Evolutionary conservation across 1,140 invertebrate genomes (phyloP).

Genomic region (Atta cephalotes): DNA sequence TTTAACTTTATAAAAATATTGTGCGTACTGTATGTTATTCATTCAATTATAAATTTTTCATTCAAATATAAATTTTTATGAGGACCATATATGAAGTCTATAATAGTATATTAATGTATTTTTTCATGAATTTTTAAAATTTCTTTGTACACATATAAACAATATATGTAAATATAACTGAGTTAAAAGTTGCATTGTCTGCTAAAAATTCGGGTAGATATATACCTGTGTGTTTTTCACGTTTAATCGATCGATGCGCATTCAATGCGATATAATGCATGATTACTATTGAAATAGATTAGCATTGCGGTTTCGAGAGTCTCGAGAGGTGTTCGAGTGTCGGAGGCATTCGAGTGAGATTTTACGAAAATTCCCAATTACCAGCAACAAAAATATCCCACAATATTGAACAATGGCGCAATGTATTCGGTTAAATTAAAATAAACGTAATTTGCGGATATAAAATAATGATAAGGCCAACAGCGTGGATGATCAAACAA

Average conservation of each 20-base stretch:
- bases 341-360: not conserved
- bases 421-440: slow-evolving; percentile 30
- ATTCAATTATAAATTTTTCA: no score
- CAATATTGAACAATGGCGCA: slow-evolving; percentile 26
- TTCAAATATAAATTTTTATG: no score
- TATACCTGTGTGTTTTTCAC: not conserved
- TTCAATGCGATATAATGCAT: slow-evolving; percentile 12
- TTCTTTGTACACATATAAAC: not conserved
- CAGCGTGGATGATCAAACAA: slow-evolving; percentile 34
- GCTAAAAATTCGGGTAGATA: not conserved
- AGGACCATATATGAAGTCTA: no score
- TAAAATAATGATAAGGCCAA: slow-evolving; percentile 39
- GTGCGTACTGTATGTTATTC: no score
- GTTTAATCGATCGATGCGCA: slow-evolving; percentile 13
- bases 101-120: not conserved
- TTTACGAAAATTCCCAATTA: slow-evolving; percentile 4
- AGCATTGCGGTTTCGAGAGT: slow-evolving; percentile 16
- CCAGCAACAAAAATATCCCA: slow-evolving; percentile 44
- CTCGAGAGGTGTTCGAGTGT: slow-evolving; percentile 41
- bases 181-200: not conserved
- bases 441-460: slow-evolving; percentile 28
- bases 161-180: not conserved
- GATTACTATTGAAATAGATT: slow-evolving; percentile 37
- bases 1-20: no score
- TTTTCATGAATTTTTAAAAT: not conserved